Conservation (phyloP, 2,797 vertebrate species). For the Lithobates sylvaticus region DNA sequence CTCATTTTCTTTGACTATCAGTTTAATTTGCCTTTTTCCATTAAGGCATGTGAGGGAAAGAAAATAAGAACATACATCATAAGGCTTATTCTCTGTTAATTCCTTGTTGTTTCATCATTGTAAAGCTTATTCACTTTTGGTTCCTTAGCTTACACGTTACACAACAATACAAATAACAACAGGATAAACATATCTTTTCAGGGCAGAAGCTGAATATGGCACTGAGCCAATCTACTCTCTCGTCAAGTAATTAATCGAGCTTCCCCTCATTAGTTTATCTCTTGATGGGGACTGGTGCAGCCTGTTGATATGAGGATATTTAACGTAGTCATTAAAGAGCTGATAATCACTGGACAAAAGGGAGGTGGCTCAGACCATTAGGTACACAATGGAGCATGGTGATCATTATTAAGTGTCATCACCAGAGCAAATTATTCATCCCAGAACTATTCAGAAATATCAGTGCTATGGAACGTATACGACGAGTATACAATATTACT, state of each 20-base stretch:
- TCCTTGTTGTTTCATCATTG: conserved; percentile 14
- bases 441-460: conserved; percentile 38
- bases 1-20: neutral
- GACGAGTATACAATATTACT: conserved; percentile 3
- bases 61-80: conserved; percentile 18
- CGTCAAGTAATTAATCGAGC: conserved; percentile 54
- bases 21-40: neutral
- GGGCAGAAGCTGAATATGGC: conserved; percentile 43
- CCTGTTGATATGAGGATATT: conserved; percentile 58
- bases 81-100: conserved; percentile 35
- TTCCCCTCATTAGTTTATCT: conserved; percentile 52
- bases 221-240: conserved; percentile 51
- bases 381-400: conserved; percentile 58
- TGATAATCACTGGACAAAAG: conserved; percentile 61
- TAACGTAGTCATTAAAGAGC: conserved; percentile 57
- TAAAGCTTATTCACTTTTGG: neutral
- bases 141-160: conserved; percentile 27
- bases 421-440: conserved; percentile 45
- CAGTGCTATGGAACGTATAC: conserved; percentile 30
- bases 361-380: conserved; percentile 57
- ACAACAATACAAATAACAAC: conserved; percentile 51
- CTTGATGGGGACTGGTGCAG: conserved; percentile 44
- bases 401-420: conserved; percentile 56
- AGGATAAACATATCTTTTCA: conserved; percentile 52
- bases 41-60: conserved; percentile 1